Evolutionary conservation across 2,797 vertebrate species (phyloP).

Genomic region (Hylomyscus alleni): DNA sequence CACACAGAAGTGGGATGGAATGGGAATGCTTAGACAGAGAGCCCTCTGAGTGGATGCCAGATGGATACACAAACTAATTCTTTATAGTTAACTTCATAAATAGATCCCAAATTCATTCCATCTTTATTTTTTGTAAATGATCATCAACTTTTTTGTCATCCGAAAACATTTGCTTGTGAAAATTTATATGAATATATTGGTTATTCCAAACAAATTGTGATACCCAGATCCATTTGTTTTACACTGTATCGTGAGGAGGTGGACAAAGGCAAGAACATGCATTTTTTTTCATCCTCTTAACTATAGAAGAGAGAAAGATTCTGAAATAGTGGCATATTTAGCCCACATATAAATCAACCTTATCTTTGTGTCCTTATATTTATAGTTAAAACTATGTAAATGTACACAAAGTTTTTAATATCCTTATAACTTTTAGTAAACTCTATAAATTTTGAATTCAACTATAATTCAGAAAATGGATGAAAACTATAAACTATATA

Average conservation of each 20-base stretch:
- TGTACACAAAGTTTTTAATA: neutral
- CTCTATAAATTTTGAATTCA: neutral
- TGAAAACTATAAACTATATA: neutral
- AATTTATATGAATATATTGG: neutral
- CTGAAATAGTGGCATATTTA: neutral
- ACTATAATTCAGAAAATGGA: neutral
- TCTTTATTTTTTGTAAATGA: conserved; percentile 39
- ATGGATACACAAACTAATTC: conserved; percentile 56
- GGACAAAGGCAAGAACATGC: accelerated
- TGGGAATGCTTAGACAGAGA: conserved; percentile 45
- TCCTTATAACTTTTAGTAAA: neutral
- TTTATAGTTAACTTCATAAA: conserved; percentile 43
- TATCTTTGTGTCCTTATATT: neutral
- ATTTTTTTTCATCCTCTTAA: neutral
- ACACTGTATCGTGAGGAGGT: neutral
- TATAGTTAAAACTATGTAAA: neutral
- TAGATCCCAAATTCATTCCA: neutral
- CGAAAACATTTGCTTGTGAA: neutral
- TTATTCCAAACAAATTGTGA: conserved; percentile 12
- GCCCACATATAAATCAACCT: accelerated
- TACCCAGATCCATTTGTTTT: neutral
- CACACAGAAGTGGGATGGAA: conserved; percentile 23
- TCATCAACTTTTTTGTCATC: neutral
- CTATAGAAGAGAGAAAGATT: neutral
- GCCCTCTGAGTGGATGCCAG: neutral